Evolutionary conservation across 1,140 invertebrate genomes (phyloP).

Genomic region (Zaprionus tsacasi): DNA sequence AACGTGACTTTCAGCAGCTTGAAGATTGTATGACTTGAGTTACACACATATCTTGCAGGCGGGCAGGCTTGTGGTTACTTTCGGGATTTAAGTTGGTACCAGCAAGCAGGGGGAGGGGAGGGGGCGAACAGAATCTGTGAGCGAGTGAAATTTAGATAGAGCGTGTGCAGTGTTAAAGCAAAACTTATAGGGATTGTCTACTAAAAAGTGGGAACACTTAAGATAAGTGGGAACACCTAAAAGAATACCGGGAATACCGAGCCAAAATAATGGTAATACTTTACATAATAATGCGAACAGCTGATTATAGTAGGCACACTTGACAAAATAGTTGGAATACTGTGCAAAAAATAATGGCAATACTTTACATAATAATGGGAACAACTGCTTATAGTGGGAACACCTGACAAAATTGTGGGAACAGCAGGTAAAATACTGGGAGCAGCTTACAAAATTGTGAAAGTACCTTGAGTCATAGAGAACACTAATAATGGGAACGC

Average conservation of each 20-base stretch:
- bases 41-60: constrained; percentile 1
- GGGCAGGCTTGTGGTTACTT: neutral
- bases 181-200: neutral
- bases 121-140: neutral
- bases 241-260: neutral
- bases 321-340: neutral
- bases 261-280: too few relatives aligned
- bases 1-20: constrained; percentile 5
- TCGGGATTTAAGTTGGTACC: neutral
- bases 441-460: too few relatives aligned
- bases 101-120: neutral
- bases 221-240: neutral
- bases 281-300: too few relatives aligned
- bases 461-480: too few relatives aligned
- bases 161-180: neutral
- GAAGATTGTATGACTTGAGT: neutral
- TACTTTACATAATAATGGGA: neutral
- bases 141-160: neutral
- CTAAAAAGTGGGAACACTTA: neutral
- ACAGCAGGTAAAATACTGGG: too few relatives aligned
- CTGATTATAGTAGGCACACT: neutral
- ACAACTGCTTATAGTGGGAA: too few relatives aligned
- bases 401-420: too few relatives aligned
- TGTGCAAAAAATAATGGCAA: too few relatives aligned
- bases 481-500: neutral